phyloP scores from a whole-genome alignment of 1,140 invertebrate genomes.

The Tetramorium simillimum region DNA sequence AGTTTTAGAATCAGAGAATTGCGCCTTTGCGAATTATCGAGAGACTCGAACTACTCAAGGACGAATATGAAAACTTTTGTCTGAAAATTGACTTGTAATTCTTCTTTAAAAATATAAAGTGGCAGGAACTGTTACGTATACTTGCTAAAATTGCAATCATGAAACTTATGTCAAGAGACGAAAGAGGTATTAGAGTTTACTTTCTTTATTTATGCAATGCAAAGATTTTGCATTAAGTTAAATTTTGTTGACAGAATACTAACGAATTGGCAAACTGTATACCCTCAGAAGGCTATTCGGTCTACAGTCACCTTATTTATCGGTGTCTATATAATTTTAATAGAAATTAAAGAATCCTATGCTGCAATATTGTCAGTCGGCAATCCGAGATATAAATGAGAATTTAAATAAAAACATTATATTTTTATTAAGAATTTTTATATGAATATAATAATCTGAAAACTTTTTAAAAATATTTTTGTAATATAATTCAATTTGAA shows the following conservation, averaged over 20 bases:
- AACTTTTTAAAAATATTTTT: neutral
- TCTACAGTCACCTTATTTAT: conserved; percentile 37
- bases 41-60: neutral
- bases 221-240: conserved; percentile 22
- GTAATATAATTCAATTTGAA: neutral
- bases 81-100: neutral
- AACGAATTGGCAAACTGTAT: neutral
- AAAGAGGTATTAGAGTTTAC: neutral
- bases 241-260: neutral
- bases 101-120: neutral
- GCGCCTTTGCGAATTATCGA: neutral
- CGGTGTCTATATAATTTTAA: conserved; percentile 26
- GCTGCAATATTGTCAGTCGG: conserved; percentile 40
- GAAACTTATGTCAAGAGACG: neutral
- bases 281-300: conserved; percentile 23
- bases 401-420: neutral
- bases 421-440: neutral
- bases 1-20: neutral
- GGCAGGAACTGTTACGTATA: neutral
- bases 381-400: neutral
- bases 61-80: neutral
- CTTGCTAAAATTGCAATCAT: neutral
- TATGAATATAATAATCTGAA: conserved; percentile 4
- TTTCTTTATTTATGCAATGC: neutral
- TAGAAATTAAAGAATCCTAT: neutral